Base-by-base conservation (phyloP, 2,888 invertebrate species). In the Latrodectus hesperus region DNA sequence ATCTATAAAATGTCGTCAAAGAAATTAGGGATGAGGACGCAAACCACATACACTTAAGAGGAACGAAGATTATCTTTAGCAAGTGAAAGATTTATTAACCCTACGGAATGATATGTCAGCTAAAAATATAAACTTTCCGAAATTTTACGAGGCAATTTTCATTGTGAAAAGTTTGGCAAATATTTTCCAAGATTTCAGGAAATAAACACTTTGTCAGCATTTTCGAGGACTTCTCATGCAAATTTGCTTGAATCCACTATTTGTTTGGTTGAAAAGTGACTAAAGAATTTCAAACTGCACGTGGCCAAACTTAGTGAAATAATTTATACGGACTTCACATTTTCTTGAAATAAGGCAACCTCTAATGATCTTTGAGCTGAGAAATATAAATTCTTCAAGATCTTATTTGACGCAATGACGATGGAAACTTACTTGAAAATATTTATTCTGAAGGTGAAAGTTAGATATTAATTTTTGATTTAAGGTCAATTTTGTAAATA, bases 291-390 rank as follows among this genome's bases (percentile, higher is more conserved):
- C 55, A 70, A 38, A 10, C 65, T 26, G 17, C 11, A n/a, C 12
- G 22, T 55, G 16, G 80, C 60, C 12, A 51, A 80, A 72, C 72
- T 72, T 64, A 49, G 49, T 10, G 72, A 60, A 80, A 80, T 51
- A 72, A 80, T 80, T 80, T 71, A 80, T 72, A 80, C 72, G 72
- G 60, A 71, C 22, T 17, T 60, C 55, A 22, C 51, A 71, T 78
- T 78, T 78, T 53, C 53, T 52, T 16, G 51, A 49, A 70, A 55
- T 55, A 70, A 78, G 70, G 51, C n/a, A 6, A 3, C 11, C 60
- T 16, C 14, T 9, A 60, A 60, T 6, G 12, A 60, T 60, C 16
- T 60, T 60, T 60, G n/a, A 60, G 60, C n/a, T 16, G 9, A 6
- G n/a, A 60, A 60, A n/a, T 60, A 60, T 12, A 60, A n/a, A 12